Percentiles rank a stretch among this genome's conserved stretches.
Conservation (phyloP, 2,888 invertebrate species). For the Pedicia rivosa region DNA sequence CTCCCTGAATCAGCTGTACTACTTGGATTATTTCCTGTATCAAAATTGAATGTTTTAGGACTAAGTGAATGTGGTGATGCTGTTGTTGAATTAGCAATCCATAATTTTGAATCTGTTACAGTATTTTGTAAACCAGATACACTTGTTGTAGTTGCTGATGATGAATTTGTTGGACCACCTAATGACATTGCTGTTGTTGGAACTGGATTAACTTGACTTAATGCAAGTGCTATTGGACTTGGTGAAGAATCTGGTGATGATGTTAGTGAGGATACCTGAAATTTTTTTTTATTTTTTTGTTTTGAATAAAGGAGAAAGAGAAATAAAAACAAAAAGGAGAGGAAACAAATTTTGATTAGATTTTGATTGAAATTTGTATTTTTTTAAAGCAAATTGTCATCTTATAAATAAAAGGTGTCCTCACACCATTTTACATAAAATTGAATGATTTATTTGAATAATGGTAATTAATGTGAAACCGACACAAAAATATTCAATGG, state of each 20-base stretch:
- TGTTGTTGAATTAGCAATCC: conserved; percentile 53
- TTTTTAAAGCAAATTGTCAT: no score
- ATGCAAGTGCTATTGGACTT: conserved; percentile 63
- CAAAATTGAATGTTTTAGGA: conserved; percentile 63
- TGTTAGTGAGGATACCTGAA: conserved; percentile 59
- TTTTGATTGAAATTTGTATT: no score
- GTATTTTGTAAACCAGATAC: conserved; percentile 5
- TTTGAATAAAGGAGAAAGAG: neutral
- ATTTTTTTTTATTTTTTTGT: conserved; percentile 5
- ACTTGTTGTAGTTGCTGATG: conserved; percentile 18
- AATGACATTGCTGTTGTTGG: conserved; percentile 26
- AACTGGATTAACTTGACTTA: conserved; percentile 39
- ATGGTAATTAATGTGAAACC: no score
- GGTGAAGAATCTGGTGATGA: conserved; percentile 85
- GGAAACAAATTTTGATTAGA: conserved; percentile 1
- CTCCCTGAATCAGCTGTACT: conserved; percentile 31
- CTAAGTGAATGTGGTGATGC: conserved; percentile 55
- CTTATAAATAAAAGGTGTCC: no score
- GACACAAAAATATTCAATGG: no score
- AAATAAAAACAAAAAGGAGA: neutral
- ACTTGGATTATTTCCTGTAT: conserved; percentile 41
- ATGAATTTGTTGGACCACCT: conserved; percentile 22
- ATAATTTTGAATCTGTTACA: conserved; percentile 27
- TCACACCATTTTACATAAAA: no score
- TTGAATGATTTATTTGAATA: no score